phyloP scores from a whole-genome alignment of 92 coral and sea anemone species.

The Micromussa lordhowensis region DNA sequence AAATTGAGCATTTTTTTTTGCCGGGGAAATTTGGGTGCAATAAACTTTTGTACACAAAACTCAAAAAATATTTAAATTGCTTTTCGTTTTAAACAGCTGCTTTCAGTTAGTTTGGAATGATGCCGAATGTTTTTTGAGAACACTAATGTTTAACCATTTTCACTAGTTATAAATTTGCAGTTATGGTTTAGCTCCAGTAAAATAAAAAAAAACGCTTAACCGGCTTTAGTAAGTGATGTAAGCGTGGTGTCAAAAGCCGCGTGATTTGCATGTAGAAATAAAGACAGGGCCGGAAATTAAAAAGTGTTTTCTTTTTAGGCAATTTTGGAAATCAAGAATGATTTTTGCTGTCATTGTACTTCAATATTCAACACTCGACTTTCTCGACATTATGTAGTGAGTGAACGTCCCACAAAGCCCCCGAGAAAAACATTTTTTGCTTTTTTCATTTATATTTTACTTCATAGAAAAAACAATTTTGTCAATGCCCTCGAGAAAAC shows the following conservation, averaged over 20 bases:
- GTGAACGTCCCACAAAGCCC: background rate
- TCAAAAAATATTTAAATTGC: background rate
- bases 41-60: conserved; percentile 10
- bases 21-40: background rate
- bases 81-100: background rate
- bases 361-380: background rate
- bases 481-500: too few relatives aligned
- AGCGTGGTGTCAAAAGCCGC: too few relatives aligned
- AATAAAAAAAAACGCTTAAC: background rate
- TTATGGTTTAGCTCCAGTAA: background rate
- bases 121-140: background rate
- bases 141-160: background rate
- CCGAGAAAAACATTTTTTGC: background rate
- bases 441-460: too few relatives aligned
- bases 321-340: background rate
- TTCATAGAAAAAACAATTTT: too few relatives aligned
- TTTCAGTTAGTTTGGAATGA: background rate
- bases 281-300: background rate
- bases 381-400: background rate
- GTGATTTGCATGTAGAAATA: background rate
- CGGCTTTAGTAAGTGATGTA: background rate
- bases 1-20: background rate
- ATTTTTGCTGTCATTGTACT: too few relatives aligned
- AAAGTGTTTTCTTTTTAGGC: background rate
- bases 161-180: background rate